Evolutionary conservation across 2,113 vertebrate genomes (phyloP).

Genomic region (Petaurus breviceps): DNA sequence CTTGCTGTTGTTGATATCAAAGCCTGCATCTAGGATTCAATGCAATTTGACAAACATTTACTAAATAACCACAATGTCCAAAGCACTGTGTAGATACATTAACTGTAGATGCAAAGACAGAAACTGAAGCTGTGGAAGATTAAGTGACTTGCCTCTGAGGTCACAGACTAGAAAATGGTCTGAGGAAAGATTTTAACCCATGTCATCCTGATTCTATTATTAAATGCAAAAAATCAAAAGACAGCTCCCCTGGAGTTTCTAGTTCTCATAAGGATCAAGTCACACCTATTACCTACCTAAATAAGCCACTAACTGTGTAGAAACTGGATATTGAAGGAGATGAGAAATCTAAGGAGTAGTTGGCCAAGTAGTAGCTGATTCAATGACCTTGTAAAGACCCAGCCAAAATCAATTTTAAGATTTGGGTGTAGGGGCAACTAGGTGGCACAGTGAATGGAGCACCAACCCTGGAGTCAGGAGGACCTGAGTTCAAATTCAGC

Average conservation of each 20-base stretch:
- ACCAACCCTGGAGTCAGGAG: too few species aligned
- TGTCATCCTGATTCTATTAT: neutral
- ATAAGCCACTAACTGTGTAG: neutral
- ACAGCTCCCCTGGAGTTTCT: conserved; percentile 18
- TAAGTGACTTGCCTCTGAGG: neutral
- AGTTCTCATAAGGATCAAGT: conserved; percentile 4
- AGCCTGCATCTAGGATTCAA: neutral
- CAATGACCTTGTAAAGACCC: neutral
- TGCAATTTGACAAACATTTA: neutral
- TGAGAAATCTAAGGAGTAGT: neutral
- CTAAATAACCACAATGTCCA: neutral
- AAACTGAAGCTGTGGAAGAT: neutral
- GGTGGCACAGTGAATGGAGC: too few species aligned
- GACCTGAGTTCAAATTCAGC: too few species aligned
- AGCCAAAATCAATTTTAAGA: conserved; percentile 37
- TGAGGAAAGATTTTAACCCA: neutral
- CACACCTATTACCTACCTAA: conserved; percentile 3
- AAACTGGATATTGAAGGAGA: neutral
- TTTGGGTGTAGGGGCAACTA: neutral
- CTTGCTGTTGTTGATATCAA: too few species aligned
- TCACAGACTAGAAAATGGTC: neutral
- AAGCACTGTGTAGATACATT: neutral
- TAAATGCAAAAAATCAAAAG: neutral
- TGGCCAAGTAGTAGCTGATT: conserved; percentile 3
- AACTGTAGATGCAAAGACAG: neutral